Evolutionary conservation across 2,797 vertebrate genomes (phyloP).

Genomic region (Craterocephalus amniculus): DNA sequence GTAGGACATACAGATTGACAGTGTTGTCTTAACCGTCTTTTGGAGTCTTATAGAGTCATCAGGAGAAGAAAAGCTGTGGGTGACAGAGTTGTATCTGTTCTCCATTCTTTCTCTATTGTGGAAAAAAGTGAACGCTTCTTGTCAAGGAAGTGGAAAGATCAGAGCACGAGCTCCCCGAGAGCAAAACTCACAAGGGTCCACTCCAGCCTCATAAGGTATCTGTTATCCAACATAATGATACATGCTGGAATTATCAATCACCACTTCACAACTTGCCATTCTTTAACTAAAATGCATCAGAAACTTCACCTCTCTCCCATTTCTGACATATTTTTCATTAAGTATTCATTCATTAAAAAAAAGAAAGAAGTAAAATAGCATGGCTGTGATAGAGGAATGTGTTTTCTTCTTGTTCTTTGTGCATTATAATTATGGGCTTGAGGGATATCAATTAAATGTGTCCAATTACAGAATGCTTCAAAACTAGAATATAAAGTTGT

Average conservation of each 20-base stretch:
- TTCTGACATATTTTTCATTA: slow-evolving; percentile 54
- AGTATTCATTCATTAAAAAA: slow-evolving; percentile 57
- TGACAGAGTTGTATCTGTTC: slow-evolving; percentile 65
- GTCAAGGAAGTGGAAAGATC: slow-evolving; percentile 79
- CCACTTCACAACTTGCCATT: slow-evolving; percentile 65
- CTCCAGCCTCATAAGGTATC: slow-evolving; percentile 72
- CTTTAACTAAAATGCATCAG: slow-evolving; percentile 40
- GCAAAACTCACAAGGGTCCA: slow-evolving; percentile 72
- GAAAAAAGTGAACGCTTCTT: slow-evolving; percentile 77
- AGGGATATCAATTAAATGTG: slow-evolving; percentile 82
- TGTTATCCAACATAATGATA: slow-evolving; percentile 67
- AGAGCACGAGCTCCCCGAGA: slow-evolving; percentile 69
- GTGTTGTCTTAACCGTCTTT: slow-evolving; percentile 69
- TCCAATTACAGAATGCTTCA: slow-evolving; percentile 81
- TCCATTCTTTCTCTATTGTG: slow-evolving; percentile 68
- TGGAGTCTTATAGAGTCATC: slow-evolving; percentile 71
- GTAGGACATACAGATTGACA: slow-evolving; percentile 60
- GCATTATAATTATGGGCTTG: slow-evolving; percentile 76
- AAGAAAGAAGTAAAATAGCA: slow-evolving; percentile 53
- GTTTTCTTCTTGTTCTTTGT: slow-evolving; percentile 54
- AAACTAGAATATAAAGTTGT: slow-evolving; percentile 78
- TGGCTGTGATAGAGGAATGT: slow-evolving; percentile 43
- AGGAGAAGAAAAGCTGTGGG: slow-evolving; percentile 61
- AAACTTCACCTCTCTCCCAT: slow-evolving; percentile 50
- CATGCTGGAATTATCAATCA: slow-evolving; percentile 65